Evolutionary conservation across 2,797 vertebrate species (phyloP), one percentile per base, ranked within the genome.

Genomic region (Mormyrus proboscirostris): DNA sequence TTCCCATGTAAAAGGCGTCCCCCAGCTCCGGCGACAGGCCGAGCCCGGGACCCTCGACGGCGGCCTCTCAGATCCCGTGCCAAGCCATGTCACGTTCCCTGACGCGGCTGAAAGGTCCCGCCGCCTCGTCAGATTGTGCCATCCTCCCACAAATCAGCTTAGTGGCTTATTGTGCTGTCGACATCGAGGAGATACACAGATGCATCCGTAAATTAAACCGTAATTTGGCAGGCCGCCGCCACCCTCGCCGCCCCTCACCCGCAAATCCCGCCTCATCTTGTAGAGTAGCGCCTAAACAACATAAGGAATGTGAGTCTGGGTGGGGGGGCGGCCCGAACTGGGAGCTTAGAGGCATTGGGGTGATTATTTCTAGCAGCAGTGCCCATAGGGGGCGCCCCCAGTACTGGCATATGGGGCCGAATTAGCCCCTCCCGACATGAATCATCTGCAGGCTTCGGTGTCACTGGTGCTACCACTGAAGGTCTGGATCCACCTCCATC

Each of bases 161-260:
- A 84, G 59, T 44, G 22, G 29, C 82, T 85, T 65, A 86, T 29
- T 50, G 55, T 86, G 19, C 47, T 47, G 44, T 89, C 41, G 19
- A 33, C 88, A 10, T 25, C 16, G 9, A 8, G 14, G 16, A 44
- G 12, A 38, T 69, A 65, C 55, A 38, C 95, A 93, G 92, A 92
- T 94, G 92, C 92, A 93, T 91, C 92, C 47, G 65, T 89, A 88
- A 89, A 89, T 90, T 51, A 88, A 83, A 49, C 57, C 50, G 47
- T 79, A 88, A 76, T 57, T 86, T 47, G 82, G 89, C 62, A 83
- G 53, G 87, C 62, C 38, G 12, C 41, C 33, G 38, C 73, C 2
- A 14, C 73, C 73, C 73, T 44, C 16, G 2, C 12, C 9, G 41
- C 19, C 79, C 79, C 79, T 83, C 44, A n/a, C 41, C 79, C 38